phyloP scores from a whole-genome alignment of 2,113 vertebrate species.

The Ondatra zibethicus region DNA sequence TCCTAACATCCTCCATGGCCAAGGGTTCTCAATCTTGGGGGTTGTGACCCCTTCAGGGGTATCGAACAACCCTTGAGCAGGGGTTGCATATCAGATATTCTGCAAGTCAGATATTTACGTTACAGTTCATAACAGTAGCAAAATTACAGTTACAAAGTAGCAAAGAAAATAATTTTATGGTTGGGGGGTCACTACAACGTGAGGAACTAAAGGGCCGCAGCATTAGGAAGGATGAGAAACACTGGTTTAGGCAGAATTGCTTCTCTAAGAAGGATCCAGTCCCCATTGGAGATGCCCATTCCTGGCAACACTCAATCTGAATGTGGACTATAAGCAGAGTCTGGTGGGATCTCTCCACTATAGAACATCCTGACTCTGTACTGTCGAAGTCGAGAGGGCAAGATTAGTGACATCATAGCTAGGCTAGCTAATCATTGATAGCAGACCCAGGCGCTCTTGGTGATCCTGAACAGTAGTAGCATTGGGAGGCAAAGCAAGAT shows the following conservation, averaged over 20 bases:
- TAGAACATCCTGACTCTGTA: background rate
- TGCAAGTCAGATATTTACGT: background rate
- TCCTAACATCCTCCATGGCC: background rate
- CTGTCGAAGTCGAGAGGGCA: background rate
- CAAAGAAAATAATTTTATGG: background rate
- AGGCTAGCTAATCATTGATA: background rate
- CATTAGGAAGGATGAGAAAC: background rate
- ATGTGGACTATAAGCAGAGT: accelerated
- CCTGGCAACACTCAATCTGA: background rate
- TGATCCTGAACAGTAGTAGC: background rate
- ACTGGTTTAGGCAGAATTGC: background rate
- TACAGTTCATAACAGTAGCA: too few species aligned
- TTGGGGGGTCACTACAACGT: background rate
- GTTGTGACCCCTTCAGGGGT: background rate
- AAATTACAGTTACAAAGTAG: background rate
- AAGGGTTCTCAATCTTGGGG: background rate
- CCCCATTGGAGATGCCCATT: background rate
- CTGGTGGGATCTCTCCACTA: background rate
- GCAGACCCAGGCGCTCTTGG: background rate
- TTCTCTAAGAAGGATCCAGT: background rate
- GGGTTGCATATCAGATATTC: background rate
- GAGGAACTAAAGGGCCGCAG: background rate
- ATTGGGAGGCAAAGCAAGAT: background rate
- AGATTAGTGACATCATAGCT: background rate
- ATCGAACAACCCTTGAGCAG: background rate